These are phyloP conservation scores for Sebastolobus altivelis DNA, from an alignment of 2,797 vertebrate species.

Conservation along the genomic window DNA sequence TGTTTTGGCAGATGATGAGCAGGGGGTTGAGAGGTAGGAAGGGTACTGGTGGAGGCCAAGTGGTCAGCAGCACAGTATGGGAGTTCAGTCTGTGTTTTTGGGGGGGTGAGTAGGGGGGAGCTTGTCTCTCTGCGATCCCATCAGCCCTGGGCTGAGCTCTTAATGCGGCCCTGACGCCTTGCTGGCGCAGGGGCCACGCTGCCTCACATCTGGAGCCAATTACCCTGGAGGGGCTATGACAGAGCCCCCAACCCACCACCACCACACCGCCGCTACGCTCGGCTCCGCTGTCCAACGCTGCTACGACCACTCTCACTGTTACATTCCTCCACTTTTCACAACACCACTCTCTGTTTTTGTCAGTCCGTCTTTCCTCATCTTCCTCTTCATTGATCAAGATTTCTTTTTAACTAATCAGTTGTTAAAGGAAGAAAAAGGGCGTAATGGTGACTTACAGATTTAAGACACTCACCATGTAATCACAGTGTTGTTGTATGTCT, in stretches of 20 bases:
- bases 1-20: slow-evolving; percentile 54
- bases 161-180: slow-evolving; percentile 87
- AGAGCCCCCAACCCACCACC: slow-evolving; percentile 81
- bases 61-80: slow-evolving; percentile 64
- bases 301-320: slow-evolving; percentile 61
- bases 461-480: neutral
- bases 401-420: neutral
- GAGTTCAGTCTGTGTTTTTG: slow-evolving; percentile 54
- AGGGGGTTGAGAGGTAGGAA: slow-evolving; percentile 7
- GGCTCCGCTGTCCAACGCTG: slow-evolving; percentile 60
- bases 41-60: slow-evolving; percentile 31
- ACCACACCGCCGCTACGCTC: neutral
- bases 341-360: slow-evolving; percentile 40
- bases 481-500: neutral
- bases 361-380: slow-evolving; percentile 3
- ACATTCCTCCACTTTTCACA: slow-evolving; percentile 73
- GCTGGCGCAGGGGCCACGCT: slow-evolving; percentile 88
- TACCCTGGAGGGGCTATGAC: slow-evolving; percentile 92
- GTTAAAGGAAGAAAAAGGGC: neutral
- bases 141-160: slow-evolving; percentile 81
- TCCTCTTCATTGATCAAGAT: neutral
- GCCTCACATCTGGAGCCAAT: slow-evolving; percentile 94
- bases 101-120: slow-evolving; percentile 46
- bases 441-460: neutral
- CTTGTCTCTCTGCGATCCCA: slow-evolving; percentile 70